A percentile compares a stretch with the other conserved stretches of the same genome.
These are phyloP conservation scores for Phortica magna DNA, from an alignment of 2,888 invertebrate genomes.

Conservation along the genomic window DNA sequence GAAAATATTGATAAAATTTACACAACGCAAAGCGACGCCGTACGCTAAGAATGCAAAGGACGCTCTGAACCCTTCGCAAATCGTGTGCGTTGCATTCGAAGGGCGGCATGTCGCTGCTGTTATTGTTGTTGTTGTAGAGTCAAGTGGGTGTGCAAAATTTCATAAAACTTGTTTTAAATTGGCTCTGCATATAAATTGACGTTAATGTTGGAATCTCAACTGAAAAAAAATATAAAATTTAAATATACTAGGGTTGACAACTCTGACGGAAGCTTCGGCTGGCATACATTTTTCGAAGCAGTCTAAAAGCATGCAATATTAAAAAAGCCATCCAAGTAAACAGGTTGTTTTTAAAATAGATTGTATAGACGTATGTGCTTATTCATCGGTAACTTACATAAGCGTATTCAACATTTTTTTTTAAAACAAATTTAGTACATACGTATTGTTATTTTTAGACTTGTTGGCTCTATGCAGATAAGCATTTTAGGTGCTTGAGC, in stretches of 20 bases:
- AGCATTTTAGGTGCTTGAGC: conserved; percentile 17
- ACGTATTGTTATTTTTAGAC: neutral
- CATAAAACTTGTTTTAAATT: conserved; percentile 77
- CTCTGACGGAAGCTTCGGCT: conserved; percentile 35
- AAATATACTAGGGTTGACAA: conserved; percentile 14
- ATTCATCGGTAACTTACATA: too few relatives aligned
- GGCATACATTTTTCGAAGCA: neutral
- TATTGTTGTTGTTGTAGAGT: conserved; percentile 59
- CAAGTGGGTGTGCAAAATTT: conserved; percentile 78
- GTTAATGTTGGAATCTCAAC: conserved; percentile 74
- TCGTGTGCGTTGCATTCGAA: conserved; percentile 19
- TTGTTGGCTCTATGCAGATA: too few relatives aligned
- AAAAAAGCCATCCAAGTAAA: neutral
- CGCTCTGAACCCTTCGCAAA: conserved; percentile 53
- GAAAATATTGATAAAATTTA: conserved; percentile 72
- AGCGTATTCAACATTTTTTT: neutral
- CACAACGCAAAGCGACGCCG: conserved; percentile 40
- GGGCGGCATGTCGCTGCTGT: conserved; percentile 29
- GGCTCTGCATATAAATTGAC: conserved; percentile 79
- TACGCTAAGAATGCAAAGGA: neutral
- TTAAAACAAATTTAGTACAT: neutral
- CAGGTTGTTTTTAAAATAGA: neutral
- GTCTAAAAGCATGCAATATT: conserved; percentile 58
- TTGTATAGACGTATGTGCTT: neutral
- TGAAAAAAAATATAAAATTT: neutral